phyloP scores from a whole-genome alignment of 2,888 invertebrate species.

The Lasioglossum morio region DNA sequence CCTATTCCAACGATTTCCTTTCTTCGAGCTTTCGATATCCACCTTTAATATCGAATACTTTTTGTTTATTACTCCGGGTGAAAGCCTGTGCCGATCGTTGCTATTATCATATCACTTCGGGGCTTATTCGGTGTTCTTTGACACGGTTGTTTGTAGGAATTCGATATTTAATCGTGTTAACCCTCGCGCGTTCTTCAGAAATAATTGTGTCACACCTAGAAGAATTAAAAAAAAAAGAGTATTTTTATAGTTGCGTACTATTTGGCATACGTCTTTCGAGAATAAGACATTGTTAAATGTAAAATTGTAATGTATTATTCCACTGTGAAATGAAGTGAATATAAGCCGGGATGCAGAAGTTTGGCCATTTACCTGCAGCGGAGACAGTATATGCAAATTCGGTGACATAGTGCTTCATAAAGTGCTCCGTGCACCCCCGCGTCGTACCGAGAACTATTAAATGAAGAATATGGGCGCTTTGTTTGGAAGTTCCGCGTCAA shows the following conservation, averaged over 20 bases:
- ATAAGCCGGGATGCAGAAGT: slow-evolving; percentile 7
- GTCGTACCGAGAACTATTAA: slow-evolving; percentile 2
- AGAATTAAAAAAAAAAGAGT: no score
- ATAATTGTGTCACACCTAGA: no score
- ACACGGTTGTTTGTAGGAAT: background rate
- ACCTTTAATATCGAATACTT: slow-evolving; percentile 37
- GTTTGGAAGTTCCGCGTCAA: background rate
- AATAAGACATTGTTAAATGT: background rate
- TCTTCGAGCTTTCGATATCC: slow-evolving; percentile 32
- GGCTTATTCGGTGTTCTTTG: background rate
- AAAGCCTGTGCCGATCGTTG: background rate
- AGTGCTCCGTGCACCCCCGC: background rate
- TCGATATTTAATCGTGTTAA: background rate
- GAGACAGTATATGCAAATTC: slow-evolving; percentile 7
- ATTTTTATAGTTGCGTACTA: no score
- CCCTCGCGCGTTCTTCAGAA: no score
- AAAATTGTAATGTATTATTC: background rate
- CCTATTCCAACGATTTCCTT: slow-evolving; percentile 34
- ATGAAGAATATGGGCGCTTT: background rate
- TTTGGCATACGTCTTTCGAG: background rate
- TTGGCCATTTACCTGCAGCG: background rate
- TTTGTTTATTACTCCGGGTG: slow-evolving; percentile 25
- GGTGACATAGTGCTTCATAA: slow-evolving; percentile 7
- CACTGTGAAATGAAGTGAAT: background rate
- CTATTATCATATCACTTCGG: no score